Conservation (phyloP, 2,888 invertebrate genomes). For the Bruchidius siliquastri region DNA sequence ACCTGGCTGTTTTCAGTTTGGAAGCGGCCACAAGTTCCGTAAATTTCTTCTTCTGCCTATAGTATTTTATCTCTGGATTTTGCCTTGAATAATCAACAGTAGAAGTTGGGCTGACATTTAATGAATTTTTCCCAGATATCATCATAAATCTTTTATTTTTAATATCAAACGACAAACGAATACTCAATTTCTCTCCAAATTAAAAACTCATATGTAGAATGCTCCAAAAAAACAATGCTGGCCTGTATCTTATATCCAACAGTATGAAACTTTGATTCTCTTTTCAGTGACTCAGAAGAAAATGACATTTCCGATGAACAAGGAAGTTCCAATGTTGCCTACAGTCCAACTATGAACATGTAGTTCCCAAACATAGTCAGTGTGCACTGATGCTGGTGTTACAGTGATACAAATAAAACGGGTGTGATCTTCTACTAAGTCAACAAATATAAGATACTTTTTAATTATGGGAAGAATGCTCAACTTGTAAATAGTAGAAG, state of each 20-base stretch:
- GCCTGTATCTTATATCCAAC: background rate
- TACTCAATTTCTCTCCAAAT: too few relatives aligned
- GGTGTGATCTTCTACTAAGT: conserved; percentile 34
- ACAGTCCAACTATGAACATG: conserved; percentile 35
- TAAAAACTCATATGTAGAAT: too few relatives aligned
- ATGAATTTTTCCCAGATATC: too few relatives aligned
- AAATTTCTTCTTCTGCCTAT: too few relatives aligned
- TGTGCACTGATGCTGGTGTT: conserved; percentile 3
- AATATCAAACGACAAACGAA: too few relatives aligned
- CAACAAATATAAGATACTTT: conserved; percentile 12
- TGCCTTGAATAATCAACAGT: too few relatives aligned
- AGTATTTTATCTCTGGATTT: too few relatives aligned
- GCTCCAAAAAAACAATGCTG: too few relatives aligned
- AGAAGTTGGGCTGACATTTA: too few relatives aligned
- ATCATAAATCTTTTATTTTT: too few relatives aligned
- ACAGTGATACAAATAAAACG: conserved; percentile 28
- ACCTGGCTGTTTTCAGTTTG: too few relatives aligned
- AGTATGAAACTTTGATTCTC: background rate
- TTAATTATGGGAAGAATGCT: conserved; percentile 1
- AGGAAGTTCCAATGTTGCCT: conserved; percentile 34
- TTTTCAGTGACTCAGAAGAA: conserved; percentile 27
- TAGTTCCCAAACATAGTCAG: conserved; percentile 13
- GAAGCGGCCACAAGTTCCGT: too few relatives aligned
- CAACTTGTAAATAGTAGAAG: conserved; percentile 4
- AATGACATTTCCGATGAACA: conserved; percentile 28